Percentiles rank a stretch among this genome's conserved stretches.
These are phyloP conservation scores for Rallus limicola DNA, from an alignment of 2,113 vertebrate genomes.

Conservation along the genomic window DNA sequence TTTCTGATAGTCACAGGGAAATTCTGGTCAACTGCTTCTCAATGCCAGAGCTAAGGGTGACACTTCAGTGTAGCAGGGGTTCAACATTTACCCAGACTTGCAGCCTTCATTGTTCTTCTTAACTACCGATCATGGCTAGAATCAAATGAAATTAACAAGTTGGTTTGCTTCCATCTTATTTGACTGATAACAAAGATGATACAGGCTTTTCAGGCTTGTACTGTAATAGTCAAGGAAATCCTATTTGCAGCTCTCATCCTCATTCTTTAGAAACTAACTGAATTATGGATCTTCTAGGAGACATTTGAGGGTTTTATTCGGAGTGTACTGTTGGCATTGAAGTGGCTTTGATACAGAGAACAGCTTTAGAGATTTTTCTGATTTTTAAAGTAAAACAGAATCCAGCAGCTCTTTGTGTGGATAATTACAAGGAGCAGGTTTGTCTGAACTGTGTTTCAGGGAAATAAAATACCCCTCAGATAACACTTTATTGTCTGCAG, in stretches of 20 bases:
- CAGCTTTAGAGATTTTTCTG: background rate
- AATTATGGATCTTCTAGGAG: background rate
- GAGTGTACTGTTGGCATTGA: background rate
- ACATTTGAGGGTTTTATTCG: background rate
- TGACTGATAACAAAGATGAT: background rate
- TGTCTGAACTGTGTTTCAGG: constrained; percentile 2
- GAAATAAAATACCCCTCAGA: constrained; percentile 10
- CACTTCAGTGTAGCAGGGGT: background rate
- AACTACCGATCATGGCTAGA: background rate
- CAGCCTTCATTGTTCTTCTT: background rate
- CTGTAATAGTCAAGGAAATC: background rate
- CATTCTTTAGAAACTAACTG: background rate
- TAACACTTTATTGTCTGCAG: background rate
- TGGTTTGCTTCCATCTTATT: background rate
- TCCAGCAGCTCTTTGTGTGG: background rate
- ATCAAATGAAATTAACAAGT: background rate
- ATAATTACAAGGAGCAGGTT: background rate
- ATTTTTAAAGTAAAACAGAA: background rate
- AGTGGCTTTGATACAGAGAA: background rate
- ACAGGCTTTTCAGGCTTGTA: background rate
- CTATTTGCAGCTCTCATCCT: background rate
- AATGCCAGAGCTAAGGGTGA: background rate
- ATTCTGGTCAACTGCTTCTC: background rate
- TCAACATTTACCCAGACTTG: background rate
- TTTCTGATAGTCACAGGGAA: background rate